Base-by-base conservation (phyloP, 2,113 vertebrate genomes). In the Pao palembangensis region DNA sequence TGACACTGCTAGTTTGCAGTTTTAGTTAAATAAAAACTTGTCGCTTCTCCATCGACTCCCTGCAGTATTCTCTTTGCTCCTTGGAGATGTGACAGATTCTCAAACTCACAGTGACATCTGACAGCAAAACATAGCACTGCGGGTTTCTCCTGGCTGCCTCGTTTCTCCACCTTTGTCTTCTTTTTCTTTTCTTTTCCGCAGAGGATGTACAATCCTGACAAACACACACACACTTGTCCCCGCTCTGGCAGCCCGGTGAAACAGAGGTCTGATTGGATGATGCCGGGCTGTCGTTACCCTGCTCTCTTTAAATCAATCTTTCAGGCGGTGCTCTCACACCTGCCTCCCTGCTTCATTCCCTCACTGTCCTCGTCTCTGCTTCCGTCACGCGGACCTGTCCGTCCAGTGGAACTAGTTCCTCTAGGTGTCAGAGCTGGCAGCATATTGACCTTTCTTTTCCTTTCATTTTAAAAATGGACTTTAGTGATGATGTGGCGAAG, bases 301-400 rank as follows among this genome's bases (percentile, higher is more conserved):
- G 67, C 75, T 82, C 76, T 80, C 68, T 49, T 75, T 78, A 81
- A 84, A 85, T 84, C 78, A 75, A 50, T 80, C 77, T 81, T 65
- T 73, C 48, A 43, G 46, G 61, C 79, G 64, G 75, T 69, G 52
- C 64, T 66, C 61, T 56, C 0, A 2, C 38, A 3, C 51, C 58
- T 2, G 17, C 55, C 68, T 67, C 49, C 21, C n/a, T 25, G 51
- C 57, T 67, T 28, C 51, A 48, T 61, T 15, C 41, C 53, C 28
- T 48, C 41, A 0, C 44, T 5, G 6, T 51, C 61, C 59, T 71
- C 51, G 23, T 67, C 53, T 34, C 20, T 3, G 1, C 67, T 71
- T 25, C 51, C 67, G 44, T 48, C 55, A 49, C 67, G 48, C 62
- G 18, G 54, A 78, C 82, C 48, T 0, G 73, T 78, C 69, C 48